Base-by-base conservation (phyloP, 2,888 invertebrate species). In the Melangyna quadrimaculata region DNA sequence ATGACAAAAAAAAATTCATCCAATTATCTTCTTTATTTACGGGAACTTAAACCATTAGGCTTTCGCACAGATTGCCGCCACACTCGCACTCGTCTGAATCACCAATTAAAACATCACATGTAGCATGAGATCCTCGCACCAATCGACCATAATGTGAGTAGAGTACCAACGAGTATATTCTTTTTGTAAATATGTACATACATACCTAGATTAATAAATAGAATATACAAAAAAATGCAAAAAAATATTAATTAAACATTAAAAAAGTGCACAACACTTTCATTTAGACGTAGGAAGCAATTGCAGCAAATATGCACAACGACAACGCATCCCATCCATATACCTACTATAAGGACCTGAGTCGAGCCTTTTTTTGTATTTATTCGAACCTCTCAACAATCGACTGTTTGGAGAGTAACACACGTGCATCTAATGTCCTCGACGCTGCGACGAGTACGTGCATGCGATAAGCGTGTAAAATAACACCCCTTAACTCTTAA, bases 371-470 rank as follows among this genome's bases (percentile, higher is more conserved):
- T 73, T 12, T 17, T 29, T 27, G 12, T 61, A 43, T 55, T 35
- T 37, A 45, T 40, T 70, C 19, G 51, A 63, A 59, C 45, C 65
- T 9, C 73, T 65, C 57, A 32, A 61, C 59, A 71, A 72, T 67
- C 75, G 65, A 32, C 73, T 61, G 61, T 55, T 51, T 63, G 69
- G 51, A 72, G 43, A 51, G 67, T 40, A 72, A 35, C 67, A 69
- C 86, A 81, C 81, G 81, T 86, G 86, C 86, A 81, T 78, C 86
- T 86, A 86, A 86, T 86, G 81, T 81, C 81, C 77, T 70, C 77
- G 65, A 59, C 57, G 63, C 51, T 63, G 63, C 51, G 5, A 35
- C 27, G 17, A 27, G 19, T 48, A 22, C 48, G 67, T 55, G 70
- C 73, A 77, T 78, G 57, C 69, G 86, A 86, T 81, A 78, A 86